Evolutionary conservation across 2,797 vertebrate species (phyloP), one percentile per base, ranked within the genome.

Genomic region (Clamator glandarius): DNA sequence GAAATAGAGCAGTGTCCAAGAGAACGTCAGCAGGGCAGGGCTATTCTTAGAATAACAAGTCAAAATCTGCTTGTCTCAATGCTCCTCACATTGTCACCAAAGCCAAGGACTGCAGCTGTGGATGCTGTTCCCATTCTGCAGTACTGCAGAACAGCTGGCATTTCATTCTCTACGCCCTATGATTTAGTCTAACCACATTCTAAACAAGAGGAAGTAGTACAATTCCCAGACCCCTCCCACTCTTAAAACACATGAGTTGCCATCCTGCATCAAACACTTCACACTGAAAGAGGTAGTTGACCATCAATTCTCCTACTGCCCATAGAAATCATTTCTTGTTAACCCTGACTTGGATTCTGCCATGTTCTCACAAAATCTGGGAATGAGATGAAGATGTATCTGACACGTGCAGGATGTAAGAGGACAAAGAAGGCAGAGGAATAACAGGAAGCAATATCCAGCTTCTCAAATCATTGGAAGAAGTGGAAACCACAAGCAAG

Each of bases 141-240:
- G 85, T 18, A 29, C 54, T 87, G 93, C 93, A 88, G 92, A 92
- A 83, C 97, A 97, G 96, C 97, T 97, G 97, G 96, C 52, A 12
- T 90, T 92, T 90, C 70, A 1, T 90, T 91, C 83, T 80, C 80
- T 83, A 87, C 33, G 57, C 90, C 96, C 97, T 97, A 28, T 97
- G 96, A 97, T 98, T 98, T 97, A 95, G 84, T 77, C 93, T 96
- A 96, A 97, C 96, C 95, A 96, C 96, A 95, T 96, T 96, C 90
- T 94, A 89, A 96, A 94, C 91, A 90, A 90, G 83, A 97, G 97
- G 97, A 97, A 97, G 91, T 76, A 95, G 93, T 59, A 48, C 66
- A 87, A 68, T 93, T 93, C 90, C 50, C 66, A 83, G 72, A 93
- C 78, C 35, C 61, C 73, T 96, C 89, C 93, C 81, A 95, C 91